Conservation (phyloP, 2,113 vertebrate genomes). For the Bungarus multicinctus region DNA sequence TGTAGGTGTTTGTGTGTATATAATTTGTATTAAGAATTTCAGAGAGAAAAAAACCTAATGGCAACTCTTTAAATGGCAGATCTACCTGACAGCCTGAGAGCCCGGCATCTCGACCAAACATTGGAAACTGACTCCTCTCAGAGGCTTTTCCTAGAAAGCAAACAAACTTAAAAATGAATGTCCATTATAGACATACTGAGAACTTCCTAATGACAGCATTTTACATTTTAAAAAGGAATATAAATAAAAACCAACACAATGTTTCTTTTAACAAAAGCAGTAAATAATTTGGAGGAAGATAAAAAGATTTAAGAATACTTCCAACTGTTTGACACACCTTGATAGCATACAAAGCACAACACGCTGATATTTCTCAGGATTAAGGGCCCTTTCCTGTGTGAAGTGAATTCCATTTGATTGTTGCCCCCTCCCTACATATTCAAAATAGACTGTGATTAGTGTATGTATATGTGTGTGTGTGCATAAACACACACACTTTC, state of each 20-base stretch:
- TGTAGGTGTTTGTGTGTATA: background rate
- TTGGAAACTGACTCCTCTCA: slow-evolving; percentile 84
- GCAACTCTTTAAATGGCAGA: slow-evolving; percentile 20
- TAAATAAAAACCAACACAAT: background rate
- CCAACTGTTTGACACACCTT: background rate
- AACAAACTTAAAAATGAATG: slow-evolving; percentile 34
- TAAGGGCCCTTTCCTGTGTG: background rate
- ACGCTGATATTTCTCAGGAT: background rate
- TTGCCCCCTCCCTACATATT: background rate
- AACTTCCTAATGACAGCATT: background rate
- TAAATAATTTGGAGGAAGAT: background rate
- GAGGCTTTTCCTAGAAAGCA: slow-evolving; percentile 84
- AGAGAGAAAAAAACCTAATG: background rate
- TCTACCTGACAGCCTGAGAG: slow-evolving; percentile 90
- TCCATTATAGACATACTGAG: background rate
- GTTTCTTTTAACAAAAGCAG: background rate
- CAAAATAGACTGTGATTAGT: background rate
- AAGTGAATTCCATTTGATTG: background rate
- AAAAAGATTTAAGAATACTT: background rate
- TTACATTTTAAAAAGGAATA: background rate
- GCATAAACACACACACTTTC: too few species aligned
- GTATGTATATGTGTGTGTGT: too few species aligned
- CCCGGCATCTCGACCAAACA: slow-evolving; percentile 84
- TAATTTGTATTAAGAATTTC: background rate
- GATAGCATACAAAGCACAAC: background rate